These are phyloP conservation scores for Teleogryllus occipitalis DNA, from an alignment of 1,140 invertebrate species.

Conservation along the genomic window DNA sequence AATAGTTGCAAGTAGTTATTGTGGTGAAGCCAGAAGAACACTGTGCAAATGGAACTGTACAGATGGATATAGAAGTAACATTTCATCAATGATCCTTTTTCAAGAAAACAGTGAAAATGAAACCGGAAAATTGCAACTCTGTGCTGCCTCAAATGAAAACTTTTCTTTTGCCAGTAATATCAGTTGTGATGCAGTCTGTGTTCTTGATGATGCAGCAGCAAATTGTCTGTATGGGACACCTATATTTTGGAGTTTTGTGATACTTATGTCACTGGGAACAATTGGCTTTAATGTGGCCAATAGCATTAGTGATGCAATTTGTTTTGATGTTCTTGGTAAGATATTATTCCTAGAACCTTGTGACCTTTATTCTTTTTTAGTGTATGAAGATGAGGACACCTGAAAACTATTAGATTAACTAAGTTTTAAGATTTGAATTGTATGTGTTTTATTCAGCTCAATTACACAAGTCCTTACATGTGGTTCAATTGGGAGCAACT, in stretches of 20 bases:
- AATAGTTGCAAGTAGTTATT: not conserved
- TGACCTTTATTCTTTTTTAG: not conserved
- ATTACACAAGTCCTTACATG: no score
- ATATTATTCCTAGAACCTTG: not conserved
- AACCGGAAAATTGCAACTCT: no score
- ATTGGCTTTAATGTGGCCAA: conserved; percentile 69
- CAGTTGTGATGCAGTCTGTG: not conserved
- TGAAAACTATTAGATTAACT: not conserved
- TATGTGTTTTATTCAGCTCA: no score
- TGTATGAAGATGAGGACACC: not conserved
- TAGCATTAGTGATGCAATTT: conserved; percentile 68
- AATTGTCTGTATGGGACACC: conserved; percentile 42
- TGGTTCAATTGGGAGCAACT: no score
- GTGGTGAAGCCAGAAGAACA: not conserved
- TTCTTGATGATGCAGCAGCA: conserved; percentile 17
- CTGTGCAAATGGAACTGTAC: not conserved
- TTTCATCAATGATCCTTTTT: no score
- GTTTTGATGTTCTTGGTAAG: conserved; percentile 69
- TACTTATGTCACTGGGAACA: conserved; percentile 58
- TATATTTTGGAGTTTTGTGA: conserved; percentile 62
- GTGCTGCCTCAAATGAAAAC: no score
- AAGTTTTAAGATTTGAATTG: not conserved
- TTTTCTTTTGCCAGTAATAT: conserved; percentile 21
- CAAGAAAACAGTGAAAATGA: no score
- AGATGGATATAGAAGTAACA: no score